Conservation (phyloP, 2,113 vertebrate species). For the human region GRCh38 chr5:63085501-63086000, state of each 20-base stretch:
- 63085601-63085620: neutral
- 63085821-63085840: neutral
- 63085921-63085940: neutral
- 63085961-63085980: conserved; percentile 3
- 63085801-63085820: neutral
- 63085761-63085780: neutral
- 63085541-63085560: neutral
- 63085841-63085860: neutral
- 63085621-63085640: neutral
- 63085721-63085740: neutral
- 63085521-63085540: neutral
- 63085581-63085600: neutral
- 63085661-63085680: neutral
- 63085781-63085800: neutral
- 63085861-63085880: neutral
- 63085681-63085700: neutral
- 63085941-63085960: neutral
- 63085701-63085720: neutral
- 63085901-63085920: neutral
- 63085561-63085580: neutral
- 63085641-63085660: neutral
- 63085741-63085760: neutral
- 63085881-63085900: neutral
- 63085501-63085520: neutral
- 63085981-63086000: neutral